Evolutionary conservation across 2,888 invertebrate genomes (phyloP).

Genomic region (Spatulosminthurus flaviceps): DNA sequence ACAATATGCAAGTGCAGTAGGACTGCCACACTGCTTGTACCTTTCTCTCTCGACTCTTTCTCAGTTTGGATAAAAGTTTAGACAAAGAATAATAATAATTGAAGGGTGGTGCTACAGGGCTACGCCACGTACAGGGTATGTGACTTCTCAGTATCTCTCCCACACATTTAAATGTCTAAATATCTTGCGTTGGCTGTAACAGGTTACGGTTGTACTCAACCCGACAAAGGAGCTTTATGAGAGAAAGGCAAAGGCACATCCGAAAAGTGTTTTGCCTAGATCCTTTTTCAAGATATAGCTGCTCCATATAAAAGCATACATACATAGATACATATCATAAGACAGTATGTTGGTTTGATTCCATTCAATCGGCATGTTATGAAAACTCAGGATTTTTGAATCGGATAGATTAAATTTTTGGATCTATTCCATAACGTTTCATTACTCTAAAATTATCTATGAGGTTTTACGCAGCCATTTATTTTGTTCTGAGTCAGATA

Average conservation of each 20-base stretch:
- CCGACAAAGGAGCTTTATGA: not conserved
- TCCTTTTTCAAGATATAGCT: conserved; percentile 38
- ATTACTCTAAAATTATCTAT: conserved; percentile 52
- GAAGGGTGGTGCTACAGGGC: no score
- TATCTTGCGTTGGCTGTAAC: not conserved
- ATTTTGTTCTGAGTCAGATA: not conserved
- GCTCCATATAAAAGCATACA: no score
- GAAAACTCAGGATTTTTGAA: conserved; percentile 31
- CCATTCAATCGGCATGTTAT: conserved; percentile 35
- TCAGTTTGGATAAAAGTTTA: no score
- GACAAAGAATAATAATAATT: no score
- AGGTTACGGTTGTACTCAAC: not conserved
- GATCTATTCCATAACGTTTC: conserved; percentile 45
- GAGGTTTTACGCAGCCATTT: conserved; percentile 34
- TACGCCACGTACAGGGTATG: no score
- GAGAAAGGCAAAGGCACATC: not conserved
- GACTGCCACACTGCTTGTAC: no score
- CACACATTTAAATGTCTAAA: no score
- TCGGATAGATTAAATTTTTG: conserved; percentile 40
- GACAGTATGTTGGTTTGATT: conserved; percentile 41
- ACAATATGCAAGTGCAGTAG: no score
- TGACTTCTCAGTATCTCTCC: no score
- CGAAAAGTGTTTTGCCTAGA: conserved; percentile 38
- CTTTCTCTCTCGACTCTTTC: no score
- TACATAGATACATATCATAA: no score